Base-by-base conservation (phyloP, 1,140 invertebrate species). In the Danaus plexippus region DNA sequence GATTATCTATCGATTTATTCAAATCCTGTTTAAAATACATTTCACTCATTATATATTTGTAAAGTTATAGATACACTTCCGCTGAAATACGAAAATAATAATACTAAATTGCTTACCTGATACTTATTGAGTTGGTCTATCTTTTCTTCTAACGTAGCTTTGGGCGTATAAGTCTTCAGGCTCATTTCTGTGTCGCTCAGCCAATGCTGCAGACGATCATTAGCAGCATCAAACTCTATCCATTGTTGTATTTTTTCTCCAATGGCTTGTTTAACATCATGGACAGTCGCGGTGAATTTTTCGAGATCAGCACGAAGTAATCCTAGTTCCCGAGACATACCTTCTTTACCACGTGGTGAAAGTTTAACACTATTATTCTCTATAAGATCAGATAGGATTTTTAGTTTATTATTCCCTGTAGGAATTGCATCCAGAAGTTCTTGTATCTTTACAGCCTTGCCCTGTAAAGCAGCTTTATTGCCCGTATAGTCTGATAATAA, bases 161-260 rank as follows among this genome's bases (percentile, higher is more conserved):
- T 95, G 1, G 93, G 89, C 11, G 90, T 89, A 73, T 96, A 98
- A 69, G 95, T 96, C 80, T 97, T 97, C 12, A 98, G 87, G 13
- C 91, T 90, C 57, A 91, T 90, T 88, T 98, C 97, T 22, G 95
- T 93, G 61, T 97, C 96, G 56, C 90, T 91, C 47, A 98, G 83
- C 95, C 96, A 97, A 12, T 89, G 85, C 45, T 96, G 89, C 32
- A 98, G 86, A 44, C 92, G 89, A 63, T 97, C 95, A 67, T 97
- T 91, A 2, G 94, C 93, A 55, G 91, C 91, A 73, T 98, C 96
- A 74, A 97, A 98, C 57, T 96, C 94, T 47, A 89, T 92, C 97
- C 97, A 98, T 83, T 97, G 95, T 66, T 94, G 91, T 43, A 98
- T 89, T 56, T 94, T 91, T 63, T 95, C 93, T 79, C 97, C 94